Base-by-base conservation (phyloP, 1,140 invertebrate species). In the Dermatophagoides farinae region DNA sequence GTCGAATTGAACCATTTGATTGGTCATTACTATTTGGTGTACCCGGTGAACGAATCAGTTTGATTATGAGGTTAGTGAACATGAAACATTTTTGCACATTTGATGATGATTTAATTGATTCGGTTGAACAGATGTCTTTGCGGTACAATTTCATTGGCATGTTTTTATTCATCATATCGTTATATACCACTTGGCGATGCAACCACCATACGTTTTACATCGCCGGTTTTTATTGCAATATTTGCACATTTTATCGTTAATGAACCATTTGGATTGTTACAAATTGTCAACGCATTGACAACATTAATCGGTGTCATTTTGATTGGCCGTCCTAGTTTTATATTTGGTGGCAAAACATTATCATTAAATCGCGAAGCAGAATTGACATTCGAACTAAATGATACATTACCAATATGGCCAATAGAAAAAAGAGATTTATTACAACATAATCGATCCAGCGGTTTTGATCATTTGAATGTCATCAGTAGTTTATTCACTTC, bases 141-240 rank as follows among this genome's bases (percentile, higher is more conserved):
- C 1, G 63, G 63, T 16, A 52, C 38, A 20, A 51, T 62, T 16
- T 64, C 61, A 6, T 14, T 62, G 22, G 52, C 62, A 4, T 58
- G 39, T 20, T 38, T 51, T 9, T 64, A 64, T 37, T 20, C 43
- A 20, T 43, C 49, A 73, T 83, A 57, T 75, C 79, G 74, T 44
- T 71, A 73, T 60, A 65, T 79, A 39, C 75, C 77, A n/a, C 60
- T 79, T 18, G 74, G 76, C 1, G 76, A 78, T 69, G 77, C 77
- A 9, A 76, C 77, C 1, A 75, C 77, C 5, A 78, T 78, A 22
- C 77, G 77, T 62, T 76, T 77, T 64, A 77, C 75, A 63, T 77
- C 76, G 16, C 76, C 76, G 6, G 73, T 77, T 0, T 74, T 77
- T 37, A 76, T 77, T 14, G 75, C 76, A 59, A 68, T 72, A 0